phyloP scores from a whole-genome alignment of 2,888 invertebrate species.

The Pocota personata region DNA sequence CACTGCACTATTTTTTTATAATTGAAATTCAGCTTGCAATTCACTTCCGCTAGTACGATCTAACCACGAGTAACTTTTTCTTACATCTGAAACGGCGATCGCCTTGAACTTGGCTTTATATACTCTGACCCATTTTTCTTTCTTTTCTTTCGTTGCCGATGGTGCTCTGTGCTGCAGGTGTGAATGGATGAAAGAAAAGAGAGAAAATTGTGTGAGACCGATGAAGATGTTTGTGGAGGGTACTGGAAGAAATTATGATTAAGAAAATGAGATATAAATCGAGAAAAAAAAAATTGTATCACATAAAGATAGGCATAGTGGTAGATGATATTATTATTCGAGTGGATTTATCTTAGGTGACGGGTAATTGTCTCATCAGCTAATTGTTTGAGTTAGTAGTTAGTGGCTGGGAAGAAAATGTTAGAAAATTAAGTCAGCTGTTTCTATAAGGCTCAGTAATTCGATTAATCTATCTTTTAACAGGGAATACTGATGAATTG shows the following conservation, averaged over 20 bases:
- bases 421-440: background rate
- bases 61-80: conserved; percentile 77
- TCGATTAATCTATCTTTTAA: background rate
- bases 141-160: conserved; percentile 61
- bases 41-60: conserved; percentile 61
- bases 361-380: conserved; percentile 9
- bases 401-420: conserved; percentile 21
- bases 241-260: conserved; percentile 33
- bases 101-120: conserved; percentile 93
- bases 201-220: conserved; percentile 26
- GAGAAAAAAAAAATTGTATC: conserved; percentile 8
- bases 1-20: conserved; percentile 15
- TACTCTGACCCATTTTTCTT: conserved; percentile 89
- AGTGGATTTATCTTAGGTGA: conserved; percentile 32
- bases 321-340: conserved; percentile 31
- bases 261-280: conserved; percentile 29
- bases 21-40: conserved; percentile 7
- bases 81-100: conserved; percentile 85
- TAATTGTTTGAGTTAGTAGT: conserved; percentile 22
- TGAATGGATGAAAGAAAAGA: conserved; percentile 55
- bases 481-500: background rate
- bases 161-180: conserved; percentile 60
- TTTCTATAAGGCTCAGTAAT: background rate
- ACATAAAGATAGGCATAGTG: background rate
- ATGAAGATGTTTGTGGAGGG: conserved; percentile 1